These are phyloP conservation scores for Peucedramus taeniatus DNA, from an alignment of 2,113 vertebrate genomes.

Conservation along the genomic window DNA sequence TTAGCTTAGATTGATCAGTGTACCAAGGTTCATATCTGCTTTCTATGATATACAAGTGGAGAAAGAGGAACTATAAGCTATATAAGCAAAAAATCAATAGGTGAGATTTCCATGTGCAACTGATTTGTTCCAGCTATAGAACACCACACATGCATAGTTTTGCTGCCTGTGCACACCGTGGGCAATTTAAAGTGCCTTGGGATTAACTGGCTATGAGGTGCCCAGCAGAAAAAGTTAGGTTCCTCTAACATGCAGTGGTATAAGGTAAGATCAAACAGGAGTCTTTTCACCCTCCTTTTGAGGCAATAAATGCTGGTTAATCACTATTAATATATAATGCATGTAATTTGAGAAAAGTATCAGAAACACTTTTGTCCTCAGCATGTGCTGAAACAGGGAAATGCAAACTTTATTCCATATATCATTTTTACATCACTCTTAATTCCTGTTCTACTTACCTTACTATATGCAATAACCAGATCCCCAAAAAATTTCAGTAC, in stretches of 20 bases:
- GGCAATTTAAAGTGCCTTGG: background rate
- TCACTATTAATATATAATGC: background rate
- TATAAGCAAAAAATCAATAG: background rate
- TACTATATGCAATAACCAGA: background rate
- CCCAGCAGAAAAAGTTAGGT: background rate
- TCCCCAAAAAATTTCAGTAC: accelerated
- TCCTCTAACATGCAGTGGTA: accelerated
- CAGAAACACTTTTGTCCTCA: background rate
- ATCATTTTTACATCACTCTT: background rate
- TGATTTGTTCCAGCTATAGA: background rate
- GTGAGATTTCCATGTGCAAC: background rate
- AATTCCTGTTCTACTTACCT: background rate
- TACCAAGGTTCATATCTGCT: background rate
- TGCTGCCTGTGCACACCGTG: background rate
- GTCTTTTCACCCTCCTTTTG: background rate
- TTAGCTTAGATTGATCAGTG: background rate
- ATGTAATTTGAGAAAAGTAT: background rate
- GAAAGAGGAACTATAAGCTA: background rate
- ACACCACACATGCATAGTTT: background rate
- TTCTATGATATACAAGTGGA: background rate
- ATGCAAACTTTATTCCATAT: background rate
- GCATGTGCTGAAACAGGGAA: background rate
- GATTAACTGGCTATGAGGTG: background rate
- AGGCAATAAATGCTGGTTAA: background rate
- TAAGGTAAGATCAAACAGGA: background rate